Evolutionary conservation across 2,888 invertebrate species (phyloP), one percentile per base, ranked within the genome.

Genomic region (Tipula confusa): DNA sequence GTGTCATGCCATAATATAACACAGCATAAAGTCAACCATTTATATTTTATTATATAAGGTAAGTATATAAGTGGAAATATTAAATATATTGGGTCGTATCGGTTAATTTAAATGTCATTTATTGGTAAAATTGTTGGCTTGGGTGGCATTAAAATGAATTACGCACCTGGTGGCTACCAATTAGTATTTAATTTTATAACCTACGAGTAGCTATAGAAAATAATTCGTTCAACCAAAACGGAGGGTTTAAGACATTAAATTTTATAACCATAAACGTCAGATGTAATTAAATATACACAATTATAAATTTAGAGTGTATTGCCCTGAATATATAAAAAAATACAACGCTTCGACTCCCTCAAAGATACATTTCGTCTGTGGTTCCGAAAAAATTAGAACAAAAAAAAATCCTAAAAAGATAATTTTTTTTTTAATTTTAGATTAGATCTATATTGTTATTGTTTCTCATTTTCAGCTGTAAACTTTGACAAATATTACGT

Each of bases 111-210:
- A 64, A 64, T 64, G 64, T 64, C 64, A 64, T 64, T 9, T 24
- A 24, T 64, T 64, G 64, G 64, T 64, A 64, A 64, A 64, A 24
- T 64, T 24, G 1, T 64, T 64, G 64, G 64, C 64, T 64, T 64
- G 64, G 24, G 24, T 24, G 64, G 24, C 24, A 24, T 64, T 64
- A 64, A 24, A 64, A 64, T 64, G 64, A 24, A 64, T 64, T 64
- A n/a, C n/a, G 24, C 64, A 64, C 64, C 64, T 64, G 64, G 64
- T 64, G 24, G 64, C 64, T 64, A 64, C 64, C 64, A 64, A 64
- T 64, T 64, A 64, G 64, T 24, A 64, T 64, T 9, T 64, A 24
- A 64, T 64, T 64, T 64, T 64, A 64, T 64, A 64, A 64, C 64
- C 64, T 24, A 64, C n/a, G n/a, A n/a, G n/a, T n/a, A n/a, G 18